Percentiles rank a stretch among this genome's conserved stretches.
These are phyloP conservation scores for Petromus typicus DNA, from an alignment of 2,113 vertebrate species.

Conservation along the genomic window DNA sequence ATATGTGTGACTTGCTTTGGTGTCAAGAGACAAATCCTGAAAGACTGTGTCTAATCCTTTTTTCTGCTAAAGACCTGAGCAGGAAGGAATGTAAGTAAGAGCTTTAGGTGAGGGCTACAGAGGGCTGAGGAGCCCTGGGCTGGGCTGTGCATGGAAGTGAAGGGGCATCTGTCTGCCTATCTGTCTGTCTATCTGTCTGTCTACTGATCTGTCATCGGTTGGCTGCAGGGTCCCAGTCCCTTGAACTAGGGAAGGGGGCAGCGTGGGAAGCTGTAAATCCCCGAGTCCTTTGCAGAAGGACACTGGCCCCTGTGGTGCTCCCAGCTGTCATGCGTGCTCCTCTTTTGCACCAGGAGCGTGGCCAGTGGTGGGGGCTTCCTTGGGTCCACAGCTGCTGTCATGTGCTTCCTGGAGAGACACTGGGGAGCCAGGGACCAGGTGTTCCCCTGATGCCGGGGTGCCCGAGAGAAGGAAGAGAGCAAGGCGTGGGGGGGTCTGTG, in stretches of 20 bases:
- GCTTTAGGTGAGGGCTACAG: too few relatives aligned
- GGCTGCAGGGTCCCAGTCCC: background rate
- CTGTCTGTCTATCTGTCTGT: background rate
- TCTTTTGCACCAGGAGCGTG: background rate
- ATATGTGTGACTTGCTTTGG: background rate
- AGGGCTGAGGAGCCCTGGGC: background rate
- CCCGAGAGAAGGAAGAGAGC: background rate
- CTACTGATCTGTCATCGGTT: background rate
- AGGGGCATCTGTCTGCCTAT: background rate
- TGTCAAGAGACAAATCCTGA: background rate
- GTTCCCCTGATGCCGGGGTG: fast-evolving
- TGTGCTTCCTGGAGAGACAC: background rate
- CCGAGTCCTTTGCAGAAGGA: background rate
- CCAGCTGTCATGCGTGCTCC: background rate
- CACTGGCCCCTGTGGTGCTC: too few relatives aligned
- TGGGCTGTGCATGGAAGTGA: background rate
- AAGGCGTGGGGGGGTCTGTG: too few relatives aligned
- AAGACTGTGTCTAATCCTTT: background rate
- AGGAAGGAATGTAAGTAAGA: background rate
- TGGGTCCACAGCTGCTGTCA: background rate
- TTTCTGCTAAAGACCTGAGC: background rate
- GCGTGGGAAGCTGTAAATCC: background rate
- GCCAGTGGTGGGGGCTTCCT: background rate
- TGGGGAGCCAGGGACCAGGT: background rate
- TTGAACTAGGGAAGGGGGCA: background rate